Base-by-base conservation (phyloP, 2,113 vertebrate genomes). In the Sminthopsis crassicaudata region DNA sequence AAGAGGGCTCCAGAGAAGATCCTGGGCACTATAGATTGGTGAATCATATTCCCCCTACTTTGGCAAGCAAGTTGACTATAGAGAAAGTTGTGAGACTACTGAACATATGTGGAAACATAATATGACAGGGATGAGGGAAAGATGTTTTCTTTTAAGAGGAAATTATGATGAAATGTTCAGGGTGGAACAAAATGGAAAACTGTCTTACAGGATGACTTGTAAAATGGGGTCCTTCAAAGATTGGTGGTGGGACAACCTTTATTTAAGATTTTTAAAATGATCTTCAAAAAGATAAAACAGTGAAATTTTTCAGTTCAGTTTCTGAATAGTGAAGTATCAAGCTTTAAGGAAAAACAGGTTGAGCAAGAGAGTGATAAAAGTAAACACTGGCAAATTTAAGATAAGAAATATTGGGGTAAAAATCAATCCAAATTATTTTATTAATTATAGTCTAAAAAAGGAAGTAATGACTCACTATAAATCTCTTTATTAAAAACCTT, bases 61-160 rank as follows among this genome's bases (percentile, higher is more conserved):
- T 76, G 93, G 93, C 88, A 92, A 93, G 51, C 12, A 95, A 55
- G 67, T 42, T 92, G 24, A 91, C 25, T 36, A 89, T 52, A 93
- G 27, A 60, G 52, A 42, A 84, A 84, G n/a, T n/a, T 23, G 42
- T 42, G 89, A 27, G 1, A 36, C 53, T 7, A 57, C 2, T 50
- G 53, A 96, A 91, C 91, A 95, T 53, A 88, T 48, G 91, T 11
- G 54, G 92, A 91, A 92, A 89, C n/a, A 93, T 91, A 92, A 95
- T 95, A 95, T 91, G 22, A 22, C 94, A 76, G 92, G 93, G 91
- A 95, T 90, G 84, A 84, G 52, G 90, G 60, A 89, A 95, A 91
- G 51, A 90, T 0, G 8, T 53, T 96, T 95, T 95, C 90, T 90
- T 92, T 90, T 42, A 50, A 89, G 36, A 55, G 52, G 88, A 95